Base-by-base conservation (phyloP, 1,140 invertebrate genomes). In the Oreohelix idahoensis region DNA sequence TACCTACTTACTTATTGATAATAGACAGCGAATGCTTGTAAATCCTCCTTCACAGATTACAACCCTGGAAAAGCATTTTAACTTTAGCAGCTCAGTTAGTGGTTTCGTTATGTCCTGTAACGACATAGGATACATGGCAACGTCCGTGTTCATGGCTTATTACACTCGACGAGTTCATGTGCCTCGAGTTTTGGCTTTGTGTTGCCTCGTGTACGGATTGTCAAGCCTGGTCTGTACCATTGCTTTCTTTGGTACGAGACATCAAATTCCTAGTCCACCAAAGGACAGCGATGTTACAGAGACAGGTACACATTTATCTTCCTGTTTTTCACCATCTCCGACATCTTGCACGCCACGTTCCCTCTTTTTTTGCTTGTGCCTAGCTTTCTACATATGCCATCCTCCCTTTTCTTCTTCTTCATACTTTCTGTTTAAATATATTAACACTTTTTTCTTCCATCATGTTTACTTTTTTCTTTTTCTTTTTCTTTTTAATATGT, bases 101-200 rank as follows among this genome's bases (percentile, higher is more conserved):
- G 90, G 90, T 5, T 84, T 91, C 45, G 26, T 92, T 0, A 83
- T 90, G 82, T 88, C 87, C 76, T 88, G 88, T 74, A 90, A 92
- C 81, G 91, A 92, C 76, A 84, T 91, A 8, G 89, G 89, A 35
- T 90, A 86, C 82, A 85, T 92, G 17, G n/a, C 85, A 5, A 85
- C 87, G 36, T 89, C 87, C 0, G 83, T 90, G 0, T 84, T 89
- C 70, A 85, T 89, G 63, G 86, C 88, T 36, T 86, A 90, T 74
- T 82, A 88, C 81, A 87, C 88, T 0, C 78, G 86, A 4, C 87
- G 75, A 39, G 73, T 87, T 5, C 89, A 91, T 79, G 87, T 89
- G 39, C 91, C 90, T 0, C 81, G 90, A 32, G 83, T 85, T 4
- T 74, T 92, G 1, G 87, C 87, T 0, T 17, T 89, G 23, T 83